Evolutionary conservation across 1,140 invertebrate genomes (phyloP), one percentile per base, ranked within the genome.

Genomic region (Uloborus diversus): DNA sequence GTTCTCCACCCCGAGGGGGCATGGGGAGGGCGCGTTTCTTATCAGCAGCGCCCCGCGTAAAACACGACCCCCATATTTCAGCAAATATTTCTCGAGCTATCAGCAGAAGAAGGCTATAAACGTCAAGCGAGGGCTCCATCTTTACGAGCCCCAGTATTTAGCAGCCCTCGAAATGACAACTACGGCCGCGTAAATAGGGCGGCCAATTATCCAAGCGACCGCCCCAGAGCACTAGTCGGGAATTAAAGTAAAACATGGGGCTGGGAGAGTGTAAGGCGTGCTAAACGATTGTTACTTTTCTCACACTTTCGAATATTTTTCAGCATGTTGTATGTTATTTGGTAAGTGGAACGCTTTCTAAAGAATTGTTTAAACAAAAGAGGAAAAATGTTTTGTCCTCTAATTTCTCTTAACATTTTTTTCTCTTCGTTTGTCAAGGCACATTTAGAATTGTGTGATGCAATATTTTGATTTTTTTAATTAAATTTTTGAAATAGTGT

Each of bases 141-240:
- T 75, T 75, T 75, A 75, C 71, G 71, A 75, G 71, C 71, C 37
- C 59, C 42, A 59, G 71, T 75, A 75, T 75, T 75, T 75, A 75
- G 70, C 71, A n/a, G 71, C 71, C 71, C 53, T 59, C 71, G 59
- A 75, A 75, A 75, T 75, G 71, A 75, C 71, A 75, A 75, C 28
- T 75, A 75, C 71, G 71, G 64, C 57, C 57, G 71, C 71, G 71
- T 75, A 75, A 75, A 75, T 75, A 75, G 71, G 71, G 71, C 71
- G 71, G 57, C 71, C 71, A 75, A 75, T 75, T 75, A 75, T 75
- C 71, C 57, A 42, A 75, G 71, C 57, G 71, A 64, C 20, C 71
- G 71, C 71, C 56, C 71, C 59, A 33, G 56, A 51, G 35, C 57
- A 28, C 53, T 75, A 51, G 71, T 75, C 71, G 57, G 17, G 71